These are phyloP conservation scores for Bombus waltoni DNA, from an alignment of 1,140 invertebrate genomes.

Conservation along the genomic window DNA sequence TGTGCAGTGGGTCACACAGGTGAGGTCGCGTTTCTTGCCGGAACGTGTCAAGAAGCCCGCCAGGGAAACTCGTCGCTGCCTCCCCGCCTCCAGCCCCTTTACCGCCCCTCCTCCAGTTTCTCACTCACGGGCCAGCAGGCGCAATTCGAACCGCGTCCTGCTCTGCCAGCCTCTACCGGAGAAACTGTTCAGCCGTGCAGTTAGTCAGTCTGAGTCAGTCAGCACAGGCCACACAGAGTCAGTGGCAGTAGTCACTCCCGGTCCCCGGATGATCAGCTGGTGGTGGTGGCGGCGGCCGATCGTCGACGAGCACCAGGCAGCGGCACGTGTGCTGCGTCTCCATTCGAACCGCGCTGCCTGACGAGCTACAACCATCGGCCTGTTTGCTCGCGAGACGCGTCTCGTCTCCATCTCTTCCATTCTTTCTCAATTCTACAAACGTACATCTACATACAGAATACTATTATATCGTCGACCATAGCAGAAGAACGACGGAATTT, in stretches of 20 bases:
- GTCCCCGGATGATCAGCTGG: conserved; percentile 52
- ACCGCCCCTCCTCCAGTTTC: not conserved
- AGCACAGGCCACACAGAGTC: conserved; percentile 38
- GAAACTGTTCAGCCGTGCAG: conserved; percentile 49
- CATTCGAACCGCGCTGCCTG: conserved; percentile 40
- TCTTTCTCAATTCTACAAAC: not conserved
- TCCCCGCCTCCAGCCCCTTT: not conserved
- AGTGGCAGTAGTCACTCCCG: conserved; percentile 30
- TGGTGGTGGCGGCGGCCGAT: conserved; percentile 36
- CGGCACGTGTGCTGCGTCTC: conserved; percentile 35
- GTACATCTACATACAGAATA: not conserved
- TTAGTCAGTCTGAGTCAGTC: conserved; percentile 50
- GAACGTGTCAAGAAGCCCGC: conserved; percentile 37
- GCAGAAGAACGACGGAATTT: too few relatives aligned
- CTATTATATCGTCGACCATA: too few relatives aligned
- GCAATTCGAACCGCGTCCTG: conserved; percentile 49
- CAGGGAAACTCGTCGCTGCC: not conserved
- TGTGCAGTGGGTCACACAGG: not conserved
- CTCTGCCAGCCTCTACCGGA: conserved; percentile 47
- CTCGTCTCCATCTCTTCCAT: not conserved
- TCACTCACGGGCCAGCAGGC: conserved; percentile 29
- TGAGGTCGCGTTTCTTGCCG: not conserved
- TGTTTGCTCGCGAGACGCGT: not conserved
- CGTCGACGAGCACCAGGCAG: conserved; percentile 24
- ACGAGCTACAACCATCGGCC: conserved; percentile 17